A percentile compares a stretch with the other conserved stretches of the same genome.
Evolutionary conservation across 1,140 invertebrate genomes (phyloP).

Genomic region (Meloidogyne hapla): DNA sequence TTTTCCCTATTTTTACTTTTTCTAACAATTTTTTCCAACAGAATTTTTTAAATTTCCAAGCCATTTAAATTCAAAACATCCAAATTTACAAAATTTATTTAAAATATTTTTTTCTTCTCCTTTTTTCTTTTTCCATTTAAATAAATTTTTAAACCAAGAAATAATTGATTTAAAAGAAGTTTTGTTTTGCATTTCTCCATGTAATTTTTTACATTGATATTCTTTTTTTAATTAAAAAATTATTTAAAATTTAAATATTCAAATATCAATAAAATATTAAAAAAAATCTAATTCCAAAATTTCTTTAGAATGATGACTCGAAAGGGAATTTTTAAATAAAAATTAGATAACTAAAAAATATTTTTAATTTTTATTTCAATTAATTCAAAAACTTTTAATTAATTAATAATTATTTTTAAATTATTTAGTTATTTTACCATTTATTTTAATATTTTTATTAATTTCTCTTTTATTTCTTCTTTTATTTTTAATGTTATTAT

Average conservation of each 20-base stretch:
- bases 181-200: not conserved
- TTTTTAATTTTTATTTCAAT: no score
- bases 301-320: no score
- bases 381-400: no score
- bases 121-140: not conserved
- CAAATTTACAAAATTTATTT: not conserved
- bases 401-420: no score
- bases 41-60: not conserved
- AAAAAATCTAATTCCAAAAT: no score
- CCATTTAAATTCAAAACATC: slow-evolving; percentile 1
- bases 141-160: not conserved
- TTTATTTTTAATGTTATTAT: no score
- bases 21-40: not conserved
- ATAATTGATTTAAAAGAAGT: slow-evolving; percentile 6
- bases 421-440: no score
- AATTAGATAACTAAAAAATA: no score
- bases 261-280: no score
- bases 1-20: not conserved
- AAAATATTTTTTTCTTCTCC: not conserved
- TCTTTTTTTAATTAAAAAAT: not conserved
- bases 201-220: not conserved
- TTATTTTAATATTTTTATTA: not conserved
- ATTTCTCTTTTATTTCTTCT: slow-evolving; percentile 2
- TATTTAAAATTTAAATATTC: no score
- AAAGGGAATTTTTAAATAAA: no score